A percentile compares a stretch with the other conserved stretches of the same genome.
These are phyloP conservation scores for Kryptopterus vitreolus DNA, from an alignment of 2,797 vertebrate species.

Conservation along the genomic window DNA sequence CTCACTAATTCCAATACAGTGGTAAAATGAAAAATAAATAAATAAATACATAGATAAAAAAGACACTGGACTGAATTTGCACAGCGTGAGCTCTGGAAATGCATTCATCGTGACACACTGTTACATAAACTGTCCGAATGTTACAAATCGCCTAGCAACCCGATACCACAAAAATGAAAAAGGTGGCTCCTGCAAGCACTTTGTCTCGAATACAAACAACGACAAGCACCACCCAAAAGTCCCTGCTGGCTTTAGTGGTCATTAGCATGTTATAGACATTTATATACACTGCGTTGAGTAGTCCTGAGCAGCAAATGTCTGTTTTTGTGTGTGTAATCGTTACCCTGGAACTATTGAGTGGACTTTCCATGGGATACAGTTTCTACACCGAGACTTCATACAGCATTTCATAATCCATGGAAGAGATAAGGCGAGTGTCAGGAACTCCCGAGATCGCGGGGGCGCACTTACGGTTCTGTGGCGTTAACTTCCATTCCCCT, in stretches of 20 bases:
- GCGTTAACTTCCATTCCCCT: too few species aligned
- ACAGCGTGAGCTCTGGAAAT: conserved; percentile 4
- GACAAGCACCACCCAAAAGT: not conserved
- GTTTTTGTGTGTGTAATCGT: not conserved
- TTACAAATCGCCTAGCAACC: conserved; percentile 15
- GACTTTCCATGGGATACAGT: not conserved
- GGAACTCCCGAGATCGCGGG: too few species aligned
- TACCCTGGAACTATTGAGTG: not conserved
- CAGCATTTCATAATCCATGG: not conserved
- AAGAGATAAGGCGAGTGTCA: too few species aligned
- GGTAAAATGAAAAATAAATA: too few species aligned
- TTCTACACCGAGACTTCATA: not conserved
- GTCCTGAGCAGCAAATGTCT: not conserved
- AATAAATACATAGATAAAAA: too few species aligned
- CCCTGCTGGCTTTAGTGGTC: not conserved
- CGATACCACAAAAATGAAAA: not conserved
- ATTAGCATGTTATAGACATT: not conserved
- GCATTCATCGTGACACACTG: not conserved
- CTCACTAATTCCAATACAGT: not conserved
- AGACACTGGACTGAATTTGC: not conserved
- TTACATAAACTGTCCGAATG: conserved; percentile 12
- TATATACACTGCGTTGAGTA: not conserved
- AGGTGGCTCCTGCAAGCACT: not conserved
- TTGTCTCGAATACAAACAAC: not conserved
- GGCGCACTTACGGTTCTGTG: too few species aligned